Base-by-base conservation (phyloP, 2,888 invertebrate genomes). In the Sycophila texana region DNA sequence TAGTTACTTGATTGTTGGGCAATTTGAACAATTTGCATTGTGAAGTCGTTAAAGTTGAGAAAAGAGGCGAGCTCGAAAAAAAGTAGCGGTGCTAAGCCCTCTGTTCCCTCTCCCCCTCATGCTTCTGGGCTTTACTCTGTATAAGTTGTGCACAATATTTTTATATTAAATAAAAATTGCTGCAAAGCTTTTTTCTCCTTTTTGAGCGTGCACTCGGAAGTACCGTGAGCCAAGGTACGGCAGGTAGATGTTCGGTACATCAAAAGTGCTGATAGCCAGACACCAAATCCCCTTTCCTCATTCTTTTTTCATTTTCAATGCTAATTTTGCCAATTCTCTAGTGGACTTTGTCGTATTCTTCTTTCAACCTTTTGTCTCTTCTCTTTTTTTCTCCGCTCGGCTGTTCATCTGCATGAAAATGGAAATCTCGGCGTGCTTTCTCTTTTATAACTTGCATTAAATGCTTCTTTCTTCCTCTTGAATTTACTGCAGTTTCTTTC, bases 21-120 rank as follows among this genome's bases (percentile, higher is more conserved):
- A 78, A 81, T 81, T 81, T 81, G 75, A 75, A 78, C 81, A 81
- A 81, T 81, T 81, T 81, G 81, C 81, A 81, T 81, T 81, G 78
- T 79, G 78, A 67, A 78, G 75, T 73, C 74, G 78, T 79, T 78
- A 77, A 73, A 60, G 70, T 57, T 60, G 26, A 51, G 30, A 58
- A 26, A 70, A 61, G 75, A 18, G 16, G 49, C 4, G 13, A 20
- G 30, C 55, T 20, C 58, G 57, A 30, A 71, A 58, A 71, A 26
- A 49, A 71, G 61, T 47, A 63, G 20, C 12, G 57, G 47, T n/a
- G 58, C 18, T 26, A 22, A 51, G 39, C 14, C 51, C 49, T 26
- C 16, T 30, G 13, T 57, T 20, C 1, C 30, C 2, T 18, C 47
- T 26, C 16, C 30, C 26, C 30, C 2, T 14, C 26, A 4, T 16